These are phyloP conservation scores for Hirtodrosophila cameraria DNA, from an alignment of 2,888 invertebrate species.

Conservation along the genomic window DNA sequence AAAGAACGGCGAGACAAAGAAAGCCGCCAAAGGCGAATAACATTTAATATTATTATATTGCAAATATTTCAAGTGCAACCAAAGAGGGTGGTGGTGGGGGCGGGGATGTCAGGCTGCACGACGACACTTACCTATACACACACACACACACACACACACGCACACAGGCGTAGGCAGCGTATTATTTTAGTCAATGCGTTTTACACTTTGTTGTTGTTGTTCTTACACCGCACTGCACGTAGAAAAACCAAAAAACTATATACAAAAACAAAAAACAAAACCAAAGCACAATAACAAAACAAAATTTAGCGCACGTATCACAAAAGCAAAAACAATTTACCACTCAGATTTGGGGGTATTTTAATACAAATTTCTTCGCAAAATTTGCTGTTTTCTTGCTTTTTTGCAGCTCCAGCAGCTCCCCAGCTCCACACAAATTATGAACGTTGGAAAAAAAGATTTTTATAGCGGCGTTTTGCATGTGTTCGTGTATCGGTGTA, in stretches of 20 bases:
- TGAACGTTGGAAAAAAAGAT: conserved; percentile 63
- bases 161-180: neutral
- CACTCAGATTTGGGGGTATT: conserved; percentile 14
- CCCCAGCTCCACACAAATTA: conserved; percentile 53
- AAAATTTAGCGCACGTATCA: conserved; percentile 16
- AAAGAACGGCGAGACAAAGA: conserved; percentile 23
- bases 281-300: conserved; percentile 39
- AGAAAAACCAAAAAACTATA: conserved; percentile 7
- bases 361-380: conserved; percentile 11
- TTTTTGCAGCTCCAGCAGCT: conserved; percentile 40
- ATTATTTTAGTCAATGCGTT: conserved; percentile 29
- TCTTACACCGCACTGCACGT: conserved; percentile 28
- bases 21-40: conserved; percentile 16
- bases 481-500: conserved; percentile 50
- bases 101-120: no score
- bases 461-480: conserved; percentile 34
- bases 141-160: conserved; percentile 2
- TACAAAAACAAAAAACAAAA: conserved; percentile 3
- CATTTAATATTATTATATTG: conserved; percentile 9
- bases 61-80: conserved; percentile 6
- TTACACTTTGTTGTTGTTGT: conserved; percentile 22
- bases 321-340: conserved; percentile 20
- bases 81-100: no score
- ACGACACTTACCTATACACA: conserved; percentile 30
- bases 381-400: conserved; percentile 17